phyloP scores from a whole-genome alignment of 2,797 vertebrate species.

The Odontamblyopus lacepedii region DNA sequence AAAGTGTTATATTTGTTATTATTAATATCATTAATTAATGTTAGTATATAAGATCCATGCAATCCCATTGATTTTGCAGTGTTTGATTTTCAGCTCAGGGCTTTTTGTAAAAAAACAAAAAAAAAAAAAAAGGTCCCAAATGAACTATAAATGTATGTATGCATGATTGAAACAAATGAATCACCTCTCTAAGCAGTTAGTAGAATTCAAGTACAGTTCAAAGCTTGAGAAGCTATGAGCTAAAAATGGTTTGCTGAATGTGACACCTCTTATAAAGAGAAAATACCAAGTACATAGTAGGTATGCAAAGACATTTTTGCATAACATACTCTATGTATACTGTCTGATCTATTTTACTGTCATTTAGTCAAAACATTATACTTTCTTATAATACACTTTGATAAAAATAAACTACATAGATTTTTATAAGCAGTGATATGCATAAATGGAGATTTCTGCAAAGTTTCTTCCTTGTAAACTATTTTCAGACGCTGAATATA shows the following conservation, averaged over 20 bases:
- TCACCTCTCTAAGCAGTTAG: neutral
- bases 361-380: neutral
- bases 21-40: too few species aligned
- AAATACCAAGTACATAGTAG: constrained; percentile 8
- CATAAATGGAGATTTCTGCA: constrained; percentile 62
- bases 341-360: neutral
- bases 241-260: constrained; percentile 50
- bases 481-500: constrained; percentile 88
- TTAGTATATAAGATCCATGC: too few species aligned
- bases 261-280: constrained; percentile 34
- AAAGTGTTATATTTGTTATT: too few species aligned
- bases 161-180: neutral
- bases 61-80: too few species aligned
- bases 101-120: too few species aligned
- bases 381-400: neutral
- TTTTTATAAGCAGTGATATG: constrained; percentile 42
- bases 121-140: too few species aligned
- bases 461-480: constrained; percentile 88
- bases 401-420: neutral
- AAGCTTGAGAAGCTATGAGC: constrained; percentile 28
- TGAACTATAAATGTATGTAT: too few species aligned
- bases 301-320: constrained; percentile 17
- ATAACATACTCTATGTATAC: neutral
- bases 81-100: too few species aligned
- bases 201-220: neutral